phyloP scores from a whole-genome alignment of 2,888 invertebrate genomes.

The Dicyrtomina minuta region DNA sequence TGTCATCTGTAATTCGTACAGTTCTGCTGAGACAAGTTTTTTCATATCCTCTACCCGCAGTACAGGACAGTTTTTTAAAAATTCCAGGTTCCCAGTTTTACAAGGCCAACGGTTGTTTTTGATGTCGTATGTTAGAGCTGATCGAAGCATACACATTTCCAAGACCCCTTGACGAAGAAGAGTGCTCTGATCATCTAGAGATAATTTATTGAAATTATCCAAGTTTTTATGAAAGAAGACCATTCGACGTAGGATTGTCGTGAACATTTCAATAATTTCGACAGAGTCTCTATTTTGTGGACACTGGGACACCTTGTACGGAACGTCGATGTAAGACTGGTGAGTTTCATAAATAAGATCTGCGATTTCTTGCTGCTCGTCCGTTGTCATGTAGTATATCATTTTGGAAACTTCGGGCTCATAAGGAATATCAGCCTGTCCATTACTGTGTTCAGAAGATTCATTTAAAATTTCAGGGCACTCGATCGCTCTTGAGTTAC shows the following conservation, averaged over 20 bases:
- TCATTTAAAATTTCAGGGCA: too few species aligned
- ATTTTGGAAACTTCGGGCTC: constrained; percentile 49
- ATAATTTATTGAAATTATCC: constrained; percentile 53
- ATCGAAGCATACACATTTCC: constrained; percentile 58
- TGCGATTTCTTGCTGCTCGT: constrained; percentile 53
- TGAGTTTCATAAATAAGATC: constrained; percentile 54
- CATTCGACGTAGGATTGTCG: constrained; percentile 55
- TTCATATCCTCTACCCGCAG: constrained; percentile 54
- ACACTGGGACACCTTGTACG: constrained; percentile 46
- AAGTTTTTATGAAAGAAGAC: constrained; percentile 55
- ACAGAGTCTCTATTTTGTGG: constrained; percentile 41
- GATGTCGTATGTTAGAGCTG: constrained; percentile 57
- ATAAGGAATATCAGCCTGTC: too few species aligned
- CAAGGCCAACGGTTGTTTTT: constrained; percentile 54
- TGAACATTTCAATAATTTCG: constrained; percentile 56
- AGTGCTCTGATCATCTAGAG: constrained; percentile 54
- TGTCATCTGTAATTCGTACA: constrained; percentile 57
- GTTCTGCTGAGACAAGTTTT: constrained; percentile 54
- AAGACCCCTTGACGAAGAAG: constrained; percentile 57
- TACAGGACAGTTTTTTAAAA: constrained; percentile 53
- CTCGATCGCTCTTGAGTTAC: too few species aligned
- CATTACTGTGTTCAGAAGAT: too few species aligned
- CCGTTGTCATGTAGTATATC: constrained; percentile 48
- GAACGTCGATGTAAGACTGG: constrained; percentile 53
- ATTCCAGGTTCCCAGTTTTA: constrained; percentile 40